Evolutionary conservation across 2,797 vertebrate species (phyloP), one percentile per base, ranked within the genome.

Genomic region (Tinamus major): DNA sequence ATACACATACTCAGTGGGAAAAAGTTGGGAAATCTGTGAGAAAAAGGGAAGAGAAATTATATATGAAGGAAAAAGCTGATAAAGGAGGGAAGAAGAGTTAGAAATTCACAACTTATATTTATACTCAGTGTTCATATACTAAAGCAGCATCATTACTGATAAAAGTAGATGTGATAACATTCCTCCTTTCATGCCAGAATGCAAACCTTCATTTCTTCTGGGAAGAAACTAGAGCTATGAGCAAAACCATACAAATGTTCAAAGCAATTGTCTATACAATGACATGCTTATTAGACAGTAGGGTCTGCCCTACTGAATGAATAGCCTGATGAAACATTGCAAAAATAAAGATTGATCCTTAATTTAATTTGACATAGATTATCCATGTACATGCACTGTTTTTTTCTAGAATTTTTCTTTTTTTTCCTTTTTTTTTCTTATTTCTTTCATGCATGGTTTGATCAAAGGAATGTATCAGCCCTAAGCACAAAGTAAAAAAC

Each of bases 131-230:
- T 67, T 62, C 39, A 56, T 55, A 42, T 35, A 55, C 23, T 24
- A 91, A 3, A 68, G 13, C 8, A 58, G 20, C 13, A 51, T 3
- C 9, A 16, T 64, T 61, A 26, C 0, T 69, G 23, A 62, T 15
- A 53, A 72, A 89, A 79, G 33, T 3, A 35, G 75, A 87, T 69
- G 33, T 62, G 3, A 23, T 26, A 76, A 46, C n/a, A 64, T 71
- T 19, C 6, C 2, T 92, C 13, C 23, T 75, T 85, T 78, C 49
- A 53, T 17, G 26, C 2, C 46, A 65, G 37, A 83, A 58, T 49
- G 37, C 81, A 91, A 93, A 79, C 18, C 19, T 59, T 37, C 37
- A 24, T 39, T 90, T 92, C 71, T 77, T 92, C 35, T 91, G 68
- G 63, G 79, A 81, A 70, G 13, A 29, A 88, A 24, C 27, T 63